Base-by-base conservation (phyloP, 1,140 invertebrate genomes). In the Acromyrmex heyeri region DNA sequence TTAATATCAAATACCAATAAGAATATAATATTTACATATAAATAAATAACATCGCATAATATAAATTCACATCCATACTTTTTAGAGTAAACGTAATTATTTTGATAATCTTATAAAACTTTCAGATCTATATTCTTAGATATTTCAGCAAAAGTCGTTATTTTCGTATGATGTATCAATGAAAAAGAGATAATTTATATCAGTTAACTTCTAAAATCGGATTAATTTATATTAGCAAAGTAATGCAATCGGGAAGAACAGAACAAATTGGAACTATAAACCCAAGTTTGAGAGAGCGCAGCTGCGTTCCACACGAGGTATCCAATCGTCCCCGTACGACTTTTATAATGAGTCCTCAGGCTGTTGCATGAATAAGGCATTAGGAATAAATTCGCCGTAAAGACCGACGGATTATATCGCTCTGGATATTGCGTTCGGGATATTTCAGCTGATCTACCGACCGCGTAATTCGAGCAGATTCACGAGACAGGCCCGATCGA, bases 401-500 rank as follows among this genome's bases (percentile, higher is more conserved):
- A 57, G 73, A 79, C 85, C 61, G 24, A 38, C n/a, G 86, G 79
- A 83, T 83, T 87, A 83, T 64, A 67, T 83, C 62, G 57, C 34
- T 48, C n/a, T 53, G 79, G 67, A 73, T 87, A 73, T 87, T 67
- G 86, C 48, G 67, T 64, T 44, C 69, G 65, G 70, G 79, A 76
- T 81, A 77, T 81, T 87, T 30, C 30, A 48, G 38, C 62, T 76
- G 89, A 90, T 90, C 86, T 82, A 38, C 76, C 61, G 69, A 86
- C 85, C 61, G 83, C 73, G 90, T 90, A 90, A 90, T 91, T 91
- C 50, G 77, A 90, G 87, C 87, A 90, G 88, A 91, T 90, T 90
- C 89, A 88, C 78, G 87, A 72, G 38, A 85, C 73, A 61, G 62
- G 30, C 10, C 27, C 57, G 89, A 91, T 91, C 83, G 90, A 91